Conservation (phyloP, 2,888 invertebrate species). For the Metacarcinus magister region DNA sequence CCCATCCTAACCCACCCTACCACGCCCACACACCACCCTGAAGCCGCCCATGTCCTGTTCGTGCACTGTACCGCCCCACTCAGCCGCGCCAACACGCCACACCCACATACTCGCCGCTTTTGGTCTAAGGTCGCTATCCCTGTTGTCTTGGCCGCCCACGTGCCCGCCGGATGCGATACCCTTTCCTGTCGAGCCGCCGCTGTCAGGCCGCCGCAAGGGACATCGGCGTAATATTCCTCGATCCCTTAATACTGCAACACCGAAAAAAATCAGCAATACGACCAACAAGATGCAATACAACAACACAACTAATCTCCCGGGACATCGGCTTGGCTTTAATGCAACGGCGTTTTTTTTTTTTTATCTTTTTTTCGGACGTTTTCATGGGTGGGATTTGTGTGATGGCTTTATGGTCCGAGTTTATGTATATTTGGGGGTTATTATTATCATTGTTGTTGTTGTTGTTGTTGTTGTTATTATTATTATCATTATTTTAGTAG, state of each 20-base stretch:
- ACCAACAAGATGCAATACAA: neutral
- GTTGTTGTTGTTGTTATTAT: neutral
- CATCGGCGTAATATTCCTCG: neutral
- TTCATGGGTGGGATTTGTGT: neutral
- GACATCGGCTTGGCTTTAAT: neutral
- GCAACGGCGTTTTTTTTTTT: neutral
- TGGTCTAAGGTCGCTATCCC: neutral
- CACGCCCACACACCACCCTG: neutral
- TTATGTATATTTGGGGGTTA: neutral
- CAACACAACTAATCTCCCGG: neutral
- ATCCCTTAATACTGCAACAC: neutral
- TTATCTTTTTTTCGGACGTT: neutral
- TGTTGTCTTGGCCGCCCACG: neutral
- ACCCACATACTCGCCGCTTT: neutral
- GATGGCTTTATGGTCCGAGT: neutral
- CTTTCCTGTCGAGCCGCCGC: neutral
- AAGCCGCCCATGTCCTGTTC: constrained; percentile 31
- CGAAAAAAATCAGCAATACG: neutral
- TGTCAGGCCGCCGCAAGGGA: neutral
- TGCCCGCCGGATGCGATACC: neutral
- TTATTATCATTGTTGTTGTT: neutral
- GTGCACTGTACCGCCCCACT: neutral
- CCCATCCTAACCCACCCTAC: neutral
- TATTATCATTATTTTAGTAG: no score
- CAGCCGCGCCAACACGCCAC: constrained; percentile 28